Evolutionary conservation across 2,113 vertebrate genomes (phyloP), one percentile per base, ranked within the genome.

Genomic region (Myotis lucifugus): DNA sequence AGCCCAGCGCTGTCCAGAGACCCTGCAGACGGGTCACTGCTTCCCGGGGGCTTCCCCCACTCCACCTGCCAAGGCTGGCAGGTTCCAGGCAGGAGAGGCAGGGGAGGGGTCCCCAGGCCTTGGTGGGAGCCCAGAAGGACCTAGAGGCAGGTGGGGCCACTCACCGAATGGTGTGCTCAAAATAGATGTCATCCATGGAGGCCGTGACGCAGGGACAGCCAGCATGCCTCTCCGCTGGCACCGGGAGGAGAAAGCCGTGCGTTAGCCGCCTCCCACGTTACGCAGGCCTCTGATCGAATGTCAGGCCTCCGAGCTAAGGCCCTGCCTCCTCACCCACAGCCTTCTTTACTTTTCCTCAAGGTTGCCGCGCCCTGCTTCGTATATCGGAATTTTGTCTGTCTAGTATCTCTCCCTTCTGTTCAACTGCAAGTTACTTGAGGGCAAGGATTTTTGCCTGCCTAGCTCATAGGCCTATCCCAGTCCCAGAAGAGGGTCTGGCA

Each of bases 111-210:
- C 77, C n/a, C 61, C 32, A 9, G n/a, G 64, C 10, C 67, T 4
- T 17, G 18, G 8, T 12, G 56, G 34, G 61, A 81, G 25, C n/a
- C 6, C 40, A 50, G 52, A 50, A 40, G 56, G 25, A 46, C 27
- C 25, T 0, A 74, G n/a, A 67, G 42, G 37, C 25, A 67, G 52
- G 21, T 92, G 42, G 66, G 13, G 37, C 18, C 25, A 88, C 96
- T 98, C 98, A 99, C 99, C 99, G 99, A 95, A 99, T 99, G 82
- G 99, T 99, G 34, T 99, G 99, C 96, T 99, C 99, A 93, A 99
- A 99, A 98, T 99, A 98, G 98, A 99, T 99, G 85, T 99, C 99
- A 4, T 99, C 99, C 98, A 99, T 98, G 19, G 99, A 99, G 37
- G 99, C 99, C 0, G 99, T 99, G 98, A 99, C 99, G 21, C 99